Evolutionary conservation across 2,113 vertebrate species (phyloP).

Genomic region (Odontophorus gujanensis): DNA sequence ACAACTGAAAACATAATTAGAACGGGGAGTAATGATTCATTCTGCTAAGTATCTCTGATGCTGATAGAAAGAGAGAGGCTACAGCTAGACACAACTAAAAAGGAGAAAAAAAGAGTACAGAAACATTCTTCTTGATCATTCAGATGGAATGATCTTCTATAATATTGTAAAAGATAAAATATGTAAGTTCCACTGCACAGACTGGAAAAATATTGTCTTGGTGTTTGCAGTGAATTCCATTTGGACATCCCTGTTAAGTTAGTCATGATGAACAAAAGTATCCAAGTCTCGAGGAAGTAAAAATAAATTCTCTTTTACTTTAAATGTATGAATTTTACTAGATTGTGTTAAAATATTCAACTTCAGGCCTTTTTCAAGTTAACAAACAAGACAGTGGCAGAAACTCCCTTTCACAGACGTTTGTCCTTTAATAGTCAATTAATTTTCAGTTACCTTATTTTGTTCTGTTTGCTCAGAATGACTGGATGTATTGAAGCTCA

Average conservation of each 20-base stretch:
- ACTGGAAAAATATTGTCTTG: not conserved
- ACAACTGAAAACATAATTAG: not conserved
- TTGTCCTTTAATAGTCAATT: constrained; percentile 26
- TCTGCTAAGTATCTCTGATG: not conserved
- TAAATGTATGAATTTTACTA: constrained; percentile 23
- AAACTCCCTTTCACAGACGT: not conserved
- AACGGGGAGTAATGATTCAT: constrained; percentile 42
- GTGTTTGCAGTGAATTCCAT: not conserved
- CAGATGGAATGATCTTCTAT: not conserved
- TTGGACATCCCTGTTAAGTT: not conserved
- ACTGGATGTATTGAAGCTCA: constrained; percentile 15
- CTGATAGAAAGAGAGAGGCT: constrained; percentile 6
- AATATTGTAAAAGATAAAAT: not conserved
- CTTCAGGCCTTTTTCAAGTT: not conserved
- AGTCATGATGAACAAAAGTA: not conserved
- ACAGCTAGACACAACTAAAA: not conserved
- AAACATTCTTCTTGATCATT: not conserved
- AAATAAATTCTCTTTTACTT: not conserved
- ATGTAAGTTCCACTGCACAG: not conserved
- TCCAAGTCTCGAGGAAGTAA: not conserved
- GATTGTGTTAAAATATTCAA: not conserved
- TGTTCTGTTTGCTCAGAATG: constrained; percentile 48
- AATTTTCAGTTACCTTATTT: constrained; percentile 49
- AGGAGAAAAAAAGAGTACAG: not conserved
- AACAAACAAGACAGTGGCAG: not conserved